Percentiles rank a stretch among this genome's conserved stretches.
phyloP scores from a whole-genome alignment of 2,888 invertebrate species.

The Cephus runcator region DNA sequence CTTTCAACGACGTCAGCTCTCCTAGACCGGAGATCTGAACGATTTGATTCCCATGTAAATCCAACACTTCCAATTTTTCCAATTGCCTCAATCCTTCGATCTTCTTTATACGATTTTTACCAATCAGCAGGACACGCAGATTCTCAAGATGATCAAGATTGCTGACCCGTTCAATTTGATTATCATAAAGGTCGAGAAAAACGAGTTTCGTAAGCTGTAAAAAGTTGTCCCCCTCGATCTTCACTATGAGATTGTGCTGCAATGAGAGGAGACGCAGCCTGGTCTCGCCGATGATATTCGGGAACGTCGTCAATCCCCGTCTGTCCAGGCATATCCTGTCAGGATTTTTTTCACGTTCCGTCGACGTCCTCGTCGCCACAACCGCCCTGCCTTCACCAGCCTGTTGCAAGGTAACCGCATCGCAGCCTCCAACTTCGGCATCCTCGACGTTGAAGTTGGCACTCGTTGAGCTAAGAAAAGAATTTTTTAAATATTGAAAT shows the following conservation, averaged over 20 bases:
- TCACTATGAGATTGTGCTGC: constrained; percentile 90
- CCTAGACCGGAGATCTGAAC: constrained; percentile 77
- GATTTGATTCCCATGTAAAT: constrained; percentile 93
- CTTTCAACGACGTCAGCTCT: constrained; percentile 81
- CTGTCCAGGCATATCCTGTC: constrained; percentile 91
- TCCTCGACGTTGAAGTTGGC: constrained; percentile 45
- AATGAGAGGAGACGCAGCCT: constrained; percentile 86
- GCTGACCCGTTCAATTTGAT: constrained; percentile 89
- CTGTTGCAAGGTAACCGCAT: constrained; percentile 65
- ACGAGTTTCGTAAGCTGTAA: constrained; percentile 78
- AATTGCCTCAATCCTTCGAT: constrained; percentile 81
- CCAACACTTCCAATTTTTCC: constrained; percentile 86
- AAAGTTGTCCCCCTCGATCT: constrained; percentile 74
- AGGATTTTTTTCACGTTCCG: constrained; percentile 85
- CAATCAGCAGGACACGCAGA: constrained; percentile 86
- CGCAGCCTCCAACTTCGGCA: constrained; percentile 54
- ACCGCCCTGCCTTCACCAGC: constrained; percentile 74
- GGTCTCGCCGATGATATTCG: constrained; percentile 83
- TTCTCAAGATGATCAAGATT: constrained; percentile 82
- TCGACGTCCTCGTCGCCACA: constrained; percentile 76
- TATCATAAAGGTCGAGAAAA: constrained; percentile 94
- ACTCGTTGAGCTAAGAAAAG: constrained; percentile 37
- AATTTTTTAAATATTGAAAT: neutral
- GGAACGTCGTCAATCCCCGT: constrained; percentile 84
- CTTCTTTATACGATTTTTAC: constrained; percentile 88